These are phyloP conservation scores for Sebastiscus albofasciatus DNA, from an alignment of 2,797 vertebrate genomes.

Conservation along the genomic window DNA sequence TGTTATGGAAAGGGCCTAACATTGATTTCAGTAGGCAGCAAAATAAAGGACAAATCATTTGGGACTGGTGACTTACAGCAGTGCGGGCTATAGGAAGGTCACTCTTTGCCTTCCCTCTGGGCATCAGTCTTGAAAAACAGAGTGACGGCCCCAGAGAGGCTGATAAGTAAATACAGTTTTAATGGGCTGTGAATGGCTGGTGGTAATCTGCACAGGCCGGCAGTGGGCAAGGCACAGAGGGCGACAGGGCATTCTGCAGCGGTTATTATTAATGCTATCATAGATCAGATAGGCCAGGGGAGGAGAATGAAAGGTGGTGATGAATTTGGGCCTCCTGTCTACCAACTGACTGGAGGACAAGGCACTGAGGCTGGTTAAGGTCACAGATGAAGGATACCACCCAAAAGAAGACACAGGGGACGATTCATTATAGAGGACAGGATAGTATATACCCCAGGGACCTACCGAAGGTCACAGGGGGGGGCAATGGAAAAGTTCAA, in stretches of 20 bases:
- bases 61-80: constrained; percentile 55
- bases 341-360: constrained; percentile 65
- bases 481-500: constrained; percentile 28
- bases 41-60: constrained; percentile 39
- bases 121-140: constrained; percentile 79
- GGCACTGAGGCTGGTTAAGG: constrained; percentile 66
- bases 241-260: constrained; percentile 65
- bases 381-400: constrained; percentile 73
- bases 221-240: constrained; percentile 71
- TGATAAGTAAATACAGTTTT: constrained; percentile 87
- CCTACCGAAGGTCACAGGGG: constrained; percentile 52
- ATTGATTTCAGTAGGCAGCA: constrained; percentile 21
- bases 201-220: constrained; percentile 74
- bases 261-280: constrained; percentile 84
- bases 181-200: constrained; percentile 80
- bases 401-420: constrained; percentile 57
- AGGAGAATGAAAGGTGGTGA: constrained; percentile 77
- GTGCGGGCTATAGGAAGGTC: constrained; percentile 74
- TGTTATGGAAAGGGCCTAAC: neutral
- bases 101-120: constrained; percentile 70
- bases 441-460: constrained; percentile 30
- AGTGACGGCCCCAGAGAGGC: constrained; percentile 72
- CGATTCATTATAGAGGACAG: constrained; percentile 62
- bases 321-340: constrained; percentile 76
- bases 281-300: constrained; percentile 82